Conservation (phyloP, 1,140 invertebrate species). For the Tetragnatha versicolor region DNA sequence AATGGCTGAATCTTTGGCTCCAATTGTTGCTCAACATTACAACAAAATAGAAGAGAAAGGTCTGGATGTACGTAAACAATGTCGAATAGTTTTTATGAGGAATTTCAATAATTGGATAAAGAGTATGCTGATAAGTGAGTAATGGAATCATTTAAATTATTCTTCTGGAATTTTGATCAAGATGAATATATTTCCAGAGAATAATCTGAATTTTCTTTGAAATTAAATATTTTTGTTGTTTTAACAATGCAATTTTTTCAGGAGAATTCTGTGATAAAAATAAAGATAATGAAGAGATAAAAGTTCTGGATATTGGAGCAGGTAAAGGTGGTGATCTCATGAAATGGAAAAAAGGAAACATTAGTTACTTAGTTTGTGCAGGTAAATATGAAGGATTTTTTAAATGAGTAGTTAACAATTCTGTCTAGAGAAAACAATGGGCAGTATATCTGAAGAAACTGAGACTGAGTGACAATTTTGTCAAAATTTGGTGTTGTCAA, state of each 20-base stretch:
- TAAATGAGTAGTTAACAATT: background rate
- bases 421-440: background rate
- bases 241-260: slow-evolving; percentile 39
- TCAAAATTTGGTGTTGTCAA: slow-evolving; percentile 13
- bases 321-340: slow-evolving; percentile 97
- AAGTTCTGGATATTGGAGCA: slow-evolving; percentile 72
- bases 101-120: slow-evolving; percentile 99
- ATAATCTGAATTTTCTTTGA: background rate
- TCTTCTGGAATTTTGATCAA: background rate
- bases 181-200: background rate
- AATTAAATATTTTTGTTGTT: background rate
- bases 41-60: slow-evolving; percentile 85
- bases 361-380: slow-evolving; percentile 87
- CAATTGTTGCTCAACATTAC: slow-evolving; percentile 82
- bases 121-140: slow-evolving; percentile 84
- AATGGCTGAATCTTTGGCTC: slow-evolving; percentile 57
- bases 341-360: slow-evolving; percentile 89
- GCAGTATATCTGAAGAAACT: background rate
- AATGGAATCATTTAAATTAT: background rate
- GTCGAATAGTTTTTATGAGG: slow-evolving; percentile 89
- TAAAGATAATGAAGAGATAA: slow-evolving; percentile 68
- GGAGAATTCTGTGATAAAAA: slow-evolving; percentile 65
- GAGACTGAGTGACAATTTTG: background rate
- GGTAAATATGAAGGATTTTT: slow-evolving; percentile 61
- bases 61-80: slow-evolving; percentile 78